Base-by-base conservation (phyloP, 37 sponge, comb jelly and placozoan genomes). In the Mnemiopsis leidyi region DNA sequence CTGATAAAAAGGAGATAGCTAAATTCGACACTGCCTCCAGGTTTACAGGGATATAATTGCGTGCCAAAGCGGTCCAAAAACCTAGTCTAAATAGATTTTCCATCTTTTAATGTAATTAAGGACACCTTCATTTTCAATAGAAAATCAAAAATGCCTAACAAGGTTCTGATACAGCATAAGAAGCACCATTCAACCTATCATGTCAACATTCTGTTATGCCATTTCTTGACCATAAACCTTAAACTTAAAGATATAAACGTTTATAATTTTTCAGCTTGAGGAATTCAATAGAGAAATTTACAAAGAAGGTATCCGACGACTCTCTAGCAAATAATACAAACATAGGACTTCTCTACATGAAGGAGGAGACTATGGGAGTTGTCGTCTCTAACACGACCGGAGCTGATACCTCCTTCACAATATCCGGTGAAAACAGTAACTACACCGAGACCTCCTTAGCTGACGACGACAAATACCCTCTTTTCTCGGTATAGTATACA, bases 221-320 rank as follows among this genome's bases (percentile, higher is more conserved):
- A n/a, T n/a, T n/a, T n/a, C n/a, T n/a, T n/a, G n/a, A n/a, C n/a
- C n/a, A n/a, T n/a, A n/a, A n/a, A n/a, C n/a, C n/a, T n/a, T n/a
- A n/a, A n/a, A n/a, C n/a, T n/a, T n/a, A n/a, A n/a, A n/a, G n/a
- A n/a, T n/a, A n/a, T n/a, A n/a, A n/a, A n/a, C n/a, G n/a, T n/a
- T n/a, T n/a, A n/a, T n/a, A n/a, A n/a, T n/a, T 13, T 48, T 48
- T 16, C 79, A 77, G 79, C 18, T 34, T 77, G 79, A 77, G 79
- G 36, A 13, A 77, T 5, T 77, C 79, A 7, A 20, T 77, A 32
- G 32, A 77, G 36, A 77, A 77, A 36, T 34, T 77, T 21, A 34
- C 79, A 32, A 32, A 77, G 20, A 77, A 32, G 32, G 33, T 77
- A 20, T 77, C 79, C 61, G 13, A 48, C 1, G 79, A 77, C 79